Percentiles rank a stretch among this genome's conserved stretches.
Conservation (phyloP, 2,797 vertebrate genomes). For the Potorous gilbertii region DNA sequence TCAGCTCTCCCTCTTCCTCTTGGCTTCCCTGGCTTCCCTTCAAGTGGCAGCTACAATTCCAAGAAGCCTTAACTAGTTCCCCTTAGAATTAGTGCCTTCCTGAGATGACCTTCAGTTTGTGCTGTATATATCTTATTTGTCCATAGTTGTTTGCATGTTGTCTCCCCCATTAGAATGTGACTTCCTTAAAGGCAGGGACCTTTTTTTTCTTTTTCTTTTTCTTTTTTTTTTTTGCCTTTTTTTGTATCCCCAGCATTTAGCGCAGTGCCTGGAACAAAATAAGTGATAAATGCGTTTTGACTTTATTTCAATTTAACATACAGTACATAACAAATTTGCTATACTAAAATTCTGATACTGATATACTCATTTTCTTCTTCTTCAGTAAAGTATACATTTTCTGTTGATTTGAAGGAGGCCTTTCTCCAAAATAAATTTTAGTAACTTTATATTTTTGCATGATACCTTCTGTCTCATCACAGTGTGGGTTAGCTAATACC, state of each 20-base stretch:
- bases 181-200: background rate
- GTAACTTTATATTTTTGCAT: background rate
- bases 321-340: background rate
- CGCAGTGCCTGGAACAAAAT: background rate
- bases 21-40: background rate
- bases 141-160: background rate
- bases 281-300: background rate
- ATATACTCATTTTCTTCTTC: background rate
- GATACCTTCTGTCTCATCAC: slow-evolving; percentile 15
- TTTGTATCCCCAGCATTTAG: background rate
- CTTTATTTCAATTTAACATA: background rate
- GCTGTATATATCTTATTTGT: background rate
- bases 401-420: background rate
- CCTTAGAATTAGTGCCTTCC: background rate
- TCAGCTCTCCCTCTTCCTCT: background rate
- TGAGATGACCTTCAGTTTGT: background rate
- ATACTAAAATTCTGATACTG: background rate
- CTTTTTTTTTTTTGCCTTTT: background rate
- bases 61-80: background rate
- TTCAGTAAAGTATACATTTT: background rate
- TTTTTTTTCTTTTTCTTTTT: background rate
- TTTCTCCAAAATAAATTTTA: background rate
- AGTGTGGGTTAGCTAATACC: background rate
- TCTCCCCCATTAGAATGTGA: background rate
- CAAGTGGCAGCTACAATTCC: background rate